phyloP scores from a whole-genome alignment of 1,140 invertebrate species.

The Eumaeus atala region DNA sequence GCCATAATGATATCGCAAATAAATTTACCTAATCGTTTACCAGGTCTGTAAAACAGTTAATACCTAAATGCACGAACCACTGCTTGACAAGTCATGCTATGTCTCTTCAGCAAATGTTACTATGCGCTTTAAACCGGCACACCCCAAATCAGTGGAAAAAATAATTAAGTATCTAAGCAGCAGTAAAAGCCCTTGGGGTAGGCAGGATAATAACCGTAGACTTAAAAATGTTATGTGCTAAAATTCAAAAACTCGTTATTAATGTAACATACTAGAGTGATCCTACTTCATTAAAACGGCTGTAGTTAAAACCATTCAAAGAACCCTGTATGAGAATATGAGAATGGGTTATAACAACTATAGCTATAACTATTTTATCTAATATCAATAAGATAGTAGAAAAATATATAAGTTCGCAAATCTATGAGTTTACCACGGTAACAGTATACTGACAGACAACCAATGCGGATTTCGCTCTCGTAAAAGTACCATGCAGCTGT shows the following conservation, averaged over 20 bases:
- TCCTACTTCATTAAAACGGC: constrained; percentile 15
- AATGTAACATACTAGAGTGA: constrained; percentile 25
- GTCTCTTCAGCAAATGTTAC: constrained; percentile 2
- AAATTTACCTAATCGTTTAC: constrained; percentile 14
- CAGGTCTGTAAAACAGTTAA: constrained; percentile 8
- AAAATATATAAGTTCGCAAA: constrained; percentile 22
- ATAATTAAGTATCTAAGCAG: constrained; percentile 13
- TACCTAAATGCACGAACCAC: constrained; percentile 9
- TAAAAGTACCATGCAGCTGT: constrained; percentile 16
- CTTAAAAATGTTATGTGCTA: constrained; percentile 19
- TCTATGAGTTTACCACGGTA: constrained; percentile 17
- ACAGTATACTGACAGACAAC: constrained; percentile 20
- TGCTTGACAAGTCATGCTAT: not conserved
- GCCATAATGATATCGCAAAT: constrained; percentile 14
- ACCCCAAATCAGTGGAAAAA: not conserved
- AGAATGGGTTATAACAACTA: constrained; percentile 21
- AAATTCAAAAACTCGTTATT: constrained; percentile 14
- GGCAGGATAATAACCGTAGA: constrained; percentile 24
- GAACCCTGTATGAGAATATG: constrained; percentile 19
- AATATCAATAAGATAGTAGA: constrained; percentile 25
- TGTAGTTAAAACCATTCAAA: too few relatives aligned
- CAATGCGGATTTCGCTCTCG: constrained; percentile 14
- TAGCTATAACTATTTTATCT: constrained; percentile 27
- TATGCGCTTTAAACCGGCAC: constrained; percentile 13
- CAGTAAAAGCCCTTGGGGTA: constrained; percentile 12